A percentile compares a stretch with the other conserved stretches of the same genome.
Conservation (phyloP, 2,888 invertebrate genomes). For the Nemapogon koenigi region DNA sequence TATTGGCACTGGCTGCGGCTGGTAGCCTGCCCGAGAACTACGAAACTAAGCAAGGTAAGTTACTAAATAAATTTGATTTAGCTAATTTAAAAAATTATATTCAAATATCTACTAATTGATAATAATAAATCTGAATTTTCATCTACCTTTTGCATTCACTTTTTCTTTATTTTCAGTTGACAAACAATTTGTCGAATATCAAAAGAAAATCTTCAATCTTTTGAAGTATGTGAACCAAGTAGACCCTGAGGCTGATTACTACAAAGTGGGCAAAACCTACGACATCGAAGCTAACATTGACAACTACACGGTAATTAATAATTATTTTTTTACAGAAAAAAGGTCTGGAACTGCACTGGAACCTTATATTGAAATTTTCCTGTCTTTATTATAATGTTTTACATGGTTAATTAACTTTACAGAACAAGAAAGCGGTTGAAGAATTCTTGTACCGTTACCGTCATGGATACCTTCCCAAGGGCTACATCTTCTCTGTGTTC, state of each 20-base stretch:
- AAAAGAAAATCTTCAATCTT: constrained; percentile 48
- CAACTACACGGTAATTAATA: constrained; percentile 36
- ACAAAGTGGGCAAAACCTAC: constrained; percentile 35
- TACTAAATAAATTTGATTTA: not conserved
- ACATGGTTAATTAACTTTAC: constrained; percentile 15
- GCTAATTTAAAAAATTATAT: not conserved
- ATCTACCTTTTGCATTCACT: too few relatives aligned
- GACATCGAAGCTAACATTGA: constrained; percentile 40
- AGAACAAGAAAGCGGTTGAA: constrained; percentile 48
- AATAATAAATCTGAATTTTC: constrained; percentile 1
- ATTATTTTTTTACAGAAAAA: too few relatives aligned
- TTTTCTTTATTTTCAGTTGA: constrained; percentile 18
- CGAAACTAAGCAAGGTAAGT: constrained; percentile 27
- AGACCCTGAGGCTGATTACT: constrained; percentile 35
- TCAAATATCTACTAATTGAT: not conserved
- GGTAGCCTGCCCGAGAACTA: constrained; percentile 24
- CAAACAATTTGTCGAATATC: constrained; percentile 29
- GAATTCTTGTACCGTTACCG: constrained; percentile 45
- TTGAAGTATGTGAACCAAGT: constrained; percentile 45
- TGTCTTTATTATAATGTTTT: too few relatives aligned
- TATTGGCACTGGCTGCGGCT: constrained; percentile 41
- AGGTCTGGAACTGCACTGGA: too few relatives aligned
- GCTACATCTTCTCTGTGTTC: constrained; percentile 57
- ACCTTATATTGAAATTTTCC: too few relatives aligned
- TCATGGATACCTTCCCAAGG: constrained; percentile 51